Evolutionary conservation across 2,113 vertebrate genomes (phyloP).

Genomic region (Haemorhous mexicanus): DNA sequence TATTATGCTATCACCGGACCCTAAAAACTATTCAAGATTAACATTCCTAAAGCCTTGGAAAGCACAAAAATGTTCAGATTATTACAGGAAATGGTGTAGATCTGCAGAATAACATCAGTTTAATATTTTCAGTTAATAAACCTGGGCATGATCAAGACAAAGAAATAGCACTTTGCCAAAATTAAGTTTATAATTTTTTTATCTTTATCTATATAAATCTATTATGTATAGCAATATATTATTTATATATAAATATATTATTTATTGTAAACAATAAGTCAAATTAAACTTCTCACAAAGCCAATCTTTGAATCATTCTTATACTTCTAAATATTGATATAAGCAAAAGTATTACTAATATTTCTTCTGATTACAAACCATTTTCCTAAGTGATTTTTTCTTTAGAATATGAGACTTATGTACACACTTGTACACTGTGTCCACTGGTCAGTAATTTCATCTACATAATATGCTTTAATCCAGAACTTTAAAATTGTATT

Average conservation of each 20-base stretch:
- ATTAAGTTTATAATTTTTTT: not conserved
- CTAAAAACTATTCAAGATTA: not conserved
- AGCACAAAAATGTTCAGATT: not conserved
- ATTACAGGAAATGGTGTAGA: not conserved
- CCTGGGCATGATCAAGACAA: not conserved
- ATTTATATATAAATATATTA: not conserved
- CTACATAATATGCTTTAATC: not conserved
- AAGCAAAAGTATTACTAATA: not conserved
- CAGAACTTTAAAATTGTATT: not conserved
- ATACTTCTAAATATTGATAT: not conserved
- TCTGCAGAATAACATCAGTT: not conserved
- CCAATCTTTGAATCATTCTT: not conserved
- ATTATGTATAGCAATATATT: not conserved
- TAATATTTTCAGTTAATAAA: not conserved
- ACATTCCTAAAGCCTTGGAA: not conserved
- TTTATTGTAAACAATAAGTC: not conserved
- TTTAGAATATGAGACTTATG: not conserved
- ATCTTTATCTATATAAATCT: not conserved
- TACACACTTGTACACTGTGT: not conserved
- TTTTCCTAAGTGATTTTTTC: not conserved
- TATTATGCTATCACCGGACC: not conserved
- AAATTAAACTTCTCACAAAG: not conserved
- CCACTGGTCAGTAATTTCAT: not conserved
- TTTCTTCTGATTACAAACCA: not conserved
- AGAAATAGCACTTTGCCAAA: not conserved